These are phyloP conservation scores for Erebia aethiops DNA, from an alignment of 2,888 invertebrate species.

Conservation along the genomic window DNA sequence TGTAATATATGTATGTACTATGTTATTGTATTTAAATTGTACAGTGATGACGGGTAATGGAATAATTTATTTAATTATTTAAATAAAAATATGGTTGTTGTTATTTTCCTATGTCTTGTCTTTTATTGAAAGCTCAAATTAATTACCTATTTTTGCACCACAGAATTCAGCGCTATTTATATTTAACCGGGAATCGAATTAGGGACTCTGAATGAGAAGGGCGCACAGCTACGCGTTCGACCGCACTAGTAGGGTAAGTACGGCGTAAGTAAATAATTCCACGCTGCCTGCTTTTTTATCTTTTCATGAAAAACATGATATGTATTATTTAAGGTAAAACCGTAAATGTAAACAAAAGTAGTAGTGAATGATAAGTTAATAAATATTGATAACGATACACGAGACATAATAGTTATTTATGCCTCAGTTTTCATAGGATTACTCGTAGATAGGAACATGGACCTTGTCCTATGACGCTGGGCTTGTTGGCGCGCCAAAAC, in stretches of 20 bases:
- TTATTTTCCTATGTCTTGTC: conserved; percentile 53
- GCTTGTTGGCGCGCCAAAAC: conserved; percentile 69
- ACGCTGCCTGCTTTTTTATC: too few relatives aligned
- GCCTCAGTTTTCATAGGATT: conserved; percentile 28
- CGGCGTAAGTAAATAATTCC: too few relatives aligned
- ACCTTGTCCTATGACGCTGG: conserved; percentile 66
- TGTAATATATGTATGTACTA: not conserved
- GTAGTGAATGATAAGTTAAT: not conserved
- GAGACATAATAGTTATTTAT: not conserved
- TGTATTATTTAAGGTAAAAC: not conserved
- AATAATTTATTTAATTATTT: conserved; percentile 56
- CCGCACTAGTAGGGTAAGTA: too few relatives aligned
- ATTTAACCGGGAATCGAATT: not conserved
- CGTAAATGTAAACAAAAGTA: conserved; percentile 12
- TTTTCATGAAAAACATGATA: not conserved
- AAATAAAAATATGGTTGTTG: conserved; percentile 59
- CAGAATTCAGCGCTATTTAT: not conserved
- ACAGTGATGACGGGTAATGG: conserved; percentile 57
- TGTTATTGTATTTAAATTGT: conserved; percentile 11
- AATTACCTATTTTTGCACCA: not conserved
- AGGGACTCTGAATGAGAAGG: not conserved
- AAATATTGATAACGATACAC: conserved; percentile 14
- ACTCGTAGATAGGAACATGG: conserved; percentile 48
- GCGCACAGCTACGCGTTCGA: not conserved
- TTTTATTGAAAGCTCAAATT: conserved; percentile 37